Base-by-base conservation (phyloP, 2,113 vertebrate genomes). In the Saguinus midas region DNA sequence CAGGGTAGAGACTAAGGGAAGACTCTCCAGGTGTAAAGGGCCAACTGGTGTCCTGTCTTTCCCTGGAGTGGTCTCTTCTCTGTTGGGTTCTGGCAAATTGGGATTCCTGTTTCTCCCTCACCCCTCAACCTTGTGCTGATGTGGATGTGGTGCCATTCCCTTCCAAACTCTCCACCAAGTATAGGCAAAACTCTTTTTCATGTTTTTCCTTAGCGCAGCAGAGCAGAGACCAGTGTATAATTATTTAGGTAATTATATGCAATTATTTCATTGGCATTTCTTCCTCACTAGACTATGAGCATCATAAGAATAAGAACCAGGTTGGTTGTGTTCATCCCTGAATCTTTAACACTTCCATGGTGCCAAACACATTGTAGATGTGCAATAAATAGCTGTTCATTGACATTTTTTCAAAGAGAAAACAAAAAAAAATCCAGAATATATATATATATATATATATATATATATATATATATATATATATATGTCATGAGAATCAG, bases 381-480 rank as follows among this genome's bases (percentile, higher is more conserved):
- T 32, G 89, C 50, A 78, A 81, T 43, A 45, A 93, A 85, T 37
- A 70, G 27, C 5, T 90, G 48, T 20, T 90, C 27, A 45, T 25
- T 40, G 58, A 91, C 57, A n/a, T 37, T 75, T 87, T 96, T 81
- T 75, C 52, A 57, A 91, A 91, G 43, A 48, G 48, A 55, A 72
- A 90, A 58, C 3, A 14, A 64, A 89, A 95, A 76, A 48, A 75
- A 78, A 79, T 83, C 17, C 27, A 87, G 81, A 45, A 97, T 95
- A 90, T 40, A 40, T 96, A 90, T 86, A 85, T 2, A 72, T 58
- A 37, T 2, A n/a, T n/a, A n/a, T n/a, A n/a, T n/a, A n/a, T n/a
- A n/a, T n/a, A n/a, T n/a, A n/a, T n/a, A n/a, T n/a, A n/a, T n/a
- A n/a, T n/a, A 97, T 95, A 90, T 40, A 40, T 96, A 90, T 86